Evolutionary conservation across 1,140 invertebrate genomes (phyloP), one percentile per base, ranked within the genome.

Genomic region (Papilio polyxenes): DNA sequence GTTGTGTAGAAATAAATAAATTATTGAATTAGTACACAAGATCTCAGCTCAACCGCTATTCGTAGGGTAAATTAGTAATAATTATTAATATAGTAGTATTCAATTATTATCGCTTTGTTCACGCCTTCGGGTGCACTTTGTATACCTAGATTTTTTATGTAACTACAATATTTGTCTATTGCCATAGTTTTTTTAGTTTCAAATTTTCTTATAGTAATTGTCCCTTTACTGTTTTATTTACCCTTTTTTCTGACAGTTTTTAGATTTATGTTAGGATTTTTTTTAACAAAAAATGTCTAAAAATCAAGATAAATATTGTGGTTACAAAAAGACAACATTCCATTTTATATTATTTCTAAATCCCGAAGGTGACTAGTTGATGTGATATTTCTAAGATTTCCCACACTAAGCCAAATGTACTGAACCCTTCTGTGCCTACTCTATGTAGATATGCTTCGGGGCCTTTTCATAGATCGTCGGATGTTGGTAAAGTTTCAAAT

Each of bases 371-470:
- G 83, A 87, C 89, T 92, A 90, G 88, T 93, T 85, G 88, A 91
- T 92, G 92, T 94, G 92, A 93, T 94, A 92, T 86, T 89, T 85
- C 84, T 92, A 91, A 92, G 89, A 87, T 89, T 90, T 92, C 90
- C 92, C 91, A 81, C 90, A 89, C 86, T 90, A 92, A 94, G 90
- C 91, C 93, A 93, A 93, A 93, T 90, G 92, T 94, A 94, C 92
- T 94, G 93, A 94, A 93, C 90, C 93, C 93, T 92, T 92, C 91
- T 92, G 93, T 94, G 93, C 93, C 93, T 94, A 90, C 88, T 93
- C 83, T 92, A 92, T 87, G 89, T 94, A 93, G 92, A 86, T 88
- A 90, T 85, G 91, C 91, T 92, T 90, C 78, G 78, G 11, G 3
- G 9, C 37, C 9, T 62, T n/a, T 62, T 80, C 49, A 83, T 85